These are phyloP conservation scores for Oophaga sylvatica DNA, from an alignment of 2,797 vertebrate genomes.

Conservation along the genomic window DNA sequence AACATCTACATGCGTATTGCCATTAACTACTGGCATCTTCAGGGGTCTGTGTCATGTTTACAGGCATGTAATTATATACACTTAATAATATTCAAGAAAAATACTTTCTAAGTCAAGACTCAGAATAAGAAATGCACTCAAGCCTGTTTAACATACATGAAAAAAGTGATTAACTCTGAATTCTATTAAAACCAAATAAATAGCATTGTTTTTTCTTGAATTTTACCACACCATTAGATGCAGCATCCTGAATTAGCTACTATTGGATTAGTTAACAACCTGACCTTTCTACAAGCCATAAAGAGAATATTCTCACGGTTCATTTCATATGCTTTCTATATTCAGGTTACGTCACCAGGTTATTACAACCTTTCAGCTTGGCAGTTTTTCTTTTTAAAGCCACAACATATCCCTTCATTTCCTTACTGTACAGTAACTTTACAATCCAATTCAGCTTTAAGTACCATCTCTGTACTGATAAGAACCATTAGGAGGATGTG, in stretches of 20 bases:
- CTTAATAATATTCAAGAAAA: not conserved
- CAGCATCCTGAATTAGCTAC: not conserved
- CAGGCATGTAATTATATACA: not conserved
- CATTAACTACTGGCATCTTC: too few species aligned
- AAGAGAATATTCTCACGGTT: not conserved
- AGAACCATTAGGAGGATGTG: slow-evolving; percentile 36
- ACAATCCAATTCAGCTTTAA: slow-evolving; percentile 9
- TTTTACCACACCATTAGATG: not conserved
- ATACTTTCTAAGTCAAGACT: not conserved
- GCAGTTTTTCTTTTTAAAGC: not conserved
- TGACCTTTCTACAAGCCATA: not conserved
- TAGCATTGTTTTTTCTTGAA: not conserved
- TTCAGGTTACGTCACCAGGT: not conserved
- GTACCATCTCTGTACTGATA: slow-evolving; percentile 17
- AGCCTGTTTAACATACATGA: not conserved
- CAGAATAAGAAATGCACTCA: not conserved
- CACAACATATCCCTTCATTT: not conserved
- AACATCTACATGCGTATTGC: too few species aligned
- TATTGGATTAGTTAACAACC: not conserved
- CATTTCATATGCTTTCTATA: not conserved
- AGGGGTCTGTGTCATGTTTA: not conserved
- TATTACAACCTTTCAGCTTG: not conserved
- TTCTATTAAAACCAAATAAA: not conserved
- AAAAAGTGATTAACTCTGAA: not conserved
- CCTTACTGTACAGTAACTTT: slow-evolving; percentile 8